Conservation (phyloP, 2,113 vertebrate genomes). For the Tor tambroides region DNA sequence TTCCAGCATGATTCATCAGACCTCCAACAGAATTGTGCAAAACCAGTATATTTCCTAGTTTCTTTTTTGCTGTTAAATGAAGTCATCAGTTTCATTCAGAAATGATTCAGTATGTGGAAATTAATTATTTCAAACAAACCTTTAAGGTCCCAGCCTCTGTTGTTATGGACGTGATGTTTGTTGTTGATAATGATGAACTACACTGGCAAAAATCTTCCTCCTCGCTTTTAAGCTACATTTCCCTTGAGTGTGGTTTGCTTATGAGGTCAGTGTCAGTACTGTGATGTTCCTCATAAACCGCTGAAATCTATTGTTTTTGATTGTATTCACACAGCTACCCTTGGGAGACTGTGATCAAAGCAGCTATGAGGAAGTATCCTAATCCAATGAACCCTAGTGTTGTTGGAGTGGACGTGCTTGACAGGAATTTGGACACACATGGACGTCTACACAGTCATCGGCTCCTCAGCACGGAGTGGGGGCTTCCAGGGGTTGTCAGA, state of each 20-base stretch:
- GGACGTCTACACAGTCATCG: constrained; percentile 95
- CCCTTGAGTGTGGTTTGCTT: not conserved
- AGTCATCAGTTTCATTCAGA: not conserved
- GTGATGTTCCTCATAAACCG: not conserved
- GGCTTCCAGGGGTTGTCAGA: constrained; percentile 89
- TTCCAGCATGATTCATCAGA: not conserved
- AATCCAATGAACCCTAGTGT: constrained; percentile 98
- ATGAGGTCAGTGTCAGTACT: not conserved
- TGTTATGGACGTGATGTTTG: not conserved
- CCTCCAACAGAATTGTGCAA: not conserved
- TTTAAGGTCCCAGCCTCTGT: not conserved
- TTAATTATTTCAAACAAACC: not conserved
- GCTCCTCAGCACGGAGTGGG: constrained; percentile 97
- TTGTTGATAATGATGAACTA: not conserved
- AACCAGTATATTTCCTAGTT: constrained; percentile 12
- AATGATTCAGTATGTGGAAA: not conserved
- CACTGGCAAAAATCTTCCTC: not conserved
- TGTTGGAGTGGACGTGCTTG: constrained; percentile 93
- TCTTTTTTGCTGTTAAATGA: not conserved
- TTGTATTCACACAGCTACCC: constrained; percentile 83
- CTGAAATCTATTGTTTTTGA: not conserved
- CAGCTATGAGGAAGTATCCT: constrained; percentile 98
- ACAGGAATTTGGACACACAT: constrained; percentile 82
- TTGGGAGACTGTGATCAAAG: constrained; percentile 95
- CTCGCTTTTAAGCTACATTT: not conserved